These are phyloP conservation scores for Oostethus manadensis DNA, from an alignment of 2,113 vertebrate genomes.

Conservation along the genomic window DNA sequence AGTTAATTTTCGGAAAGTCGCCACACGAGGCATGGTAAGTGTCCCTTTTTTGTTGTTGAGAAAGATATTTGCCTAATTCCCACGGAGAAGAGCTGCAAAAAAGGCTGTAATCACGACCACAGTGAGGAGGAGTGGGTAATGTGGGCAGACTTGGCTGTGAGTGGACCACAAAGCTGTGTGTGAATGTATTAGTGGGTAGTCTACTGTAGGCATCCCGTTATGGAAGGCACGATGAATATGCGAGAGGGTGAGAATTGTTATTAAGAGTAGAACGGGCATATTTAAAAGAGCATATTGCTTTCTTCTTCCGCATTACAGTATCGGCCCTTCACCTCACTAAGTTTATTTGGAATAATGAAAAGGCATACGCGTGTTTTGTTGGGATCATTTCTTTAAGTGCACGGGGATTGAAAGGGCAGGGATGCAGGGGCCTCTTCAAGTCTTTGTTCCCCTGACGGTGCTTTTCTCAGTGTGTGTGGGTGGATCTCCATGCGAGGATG, in stretches of 20 bases:
- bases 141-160: slow-evolving; percentile 70
- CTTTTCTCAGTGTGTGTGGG: slow-evolving; percentile 68
- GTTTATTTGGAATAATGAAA: slow-evolving; percentile 16
- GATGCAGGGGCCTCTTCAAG: slow-evolving; percentile 64
- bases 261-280: slow-evolving; percentile 35
- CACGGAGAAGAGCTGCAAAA: slow-evolving; percentile 53
- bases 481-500: slow-evolving; percentile 64
- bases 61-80: slow-evolving; percentile 62
- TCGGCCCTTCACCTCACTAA: slow-evolving; percentile 7
- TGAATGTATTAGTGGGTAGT: slow-evolving; percentile 65
- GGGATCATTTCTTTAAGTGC: slow-evolving; percentile 59
- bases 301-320: slow-evolving; percentile 26
- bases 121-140: slow-evolving; percentile 71
- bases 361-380: slow-evolving; percentile 35
- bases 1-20: neutral
- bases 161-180: slow-evolving; percentile 60
- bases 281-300: slow-evolving; percentile 44
- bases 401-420: slow-evolving; percentile 53
- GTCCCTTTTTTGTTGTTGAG: slow-evolving; percentile 45
- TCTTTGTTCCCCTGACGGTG: slow-evolving; percentile 68
- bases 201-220: slow-evolving; percentile 62
- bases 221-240: slow-evolving; percentile 61
- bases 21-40: slow-evolving; percentile 20
- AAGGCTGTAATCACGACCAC: slow-evolving; percentile 67
- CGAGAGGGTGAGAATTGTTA: slow-evolving; percentile 52